A percentile compares a stretch with the other conserved stretches of the same genome.
These are phyloP conservation scores for Magallana angulata DNA, from an alignment of 1,140 invertebrate genomes.

Conservation along the genomic window DNA sequence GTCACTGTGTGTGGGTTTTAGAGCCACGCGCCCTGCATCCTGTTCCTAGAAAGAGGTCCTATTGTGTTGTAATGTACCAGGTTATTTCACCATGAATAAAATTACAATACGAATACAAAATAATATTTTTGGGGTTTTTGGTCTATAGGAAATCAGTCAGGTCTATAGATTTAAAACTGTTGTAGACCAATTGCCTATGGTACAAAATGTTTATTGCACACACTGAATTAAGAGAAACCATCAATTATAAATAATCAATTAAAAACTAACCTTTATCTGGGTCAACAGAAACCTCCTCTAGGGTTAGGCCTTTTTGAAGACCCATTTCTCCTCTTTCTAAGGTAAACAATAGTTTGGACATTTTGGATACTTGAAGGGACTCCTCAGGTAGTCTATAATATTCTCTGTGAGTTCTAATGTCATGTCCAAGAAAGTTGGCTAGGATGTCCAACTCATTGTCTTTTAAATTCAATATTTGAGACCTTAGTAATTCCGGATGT, in stretches of 20 bases:
- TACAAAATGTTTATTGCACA: no score
- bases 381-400: constrained; percentile 55
- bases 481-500: constrained; percentile 50
- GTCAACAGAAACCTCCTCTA: constrained; percentile 52
- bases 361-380: constrained; percentile 47
- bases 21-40: no score
- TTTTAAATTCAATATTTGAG: constrained; percentile 53
- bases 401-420: constrained; percentile 53
- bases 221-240: no score
- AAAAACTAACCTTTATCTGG: constrained; percentile 55
- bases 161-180: no score
- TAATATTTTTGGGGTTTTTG: no score
- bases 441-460: constrained; percentile 52
- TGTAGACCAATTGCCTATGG: no score
- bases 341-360: constrained; percentile 44
- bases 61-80: no score
- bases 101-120: no score
- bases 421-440: constrained; percentile 60
- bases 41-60: no score
- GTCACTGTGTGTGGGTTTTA: no score
- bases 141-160: no score
- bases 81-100: no score
- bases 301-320: constrained; percentile 42
- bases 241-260: background rate
- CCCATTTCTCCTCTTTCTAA: constrained; percentile 51